Base-by-base conservation (phyloP, 2,888 invertebrate species). In the Cremastinae sp. region DNA sequence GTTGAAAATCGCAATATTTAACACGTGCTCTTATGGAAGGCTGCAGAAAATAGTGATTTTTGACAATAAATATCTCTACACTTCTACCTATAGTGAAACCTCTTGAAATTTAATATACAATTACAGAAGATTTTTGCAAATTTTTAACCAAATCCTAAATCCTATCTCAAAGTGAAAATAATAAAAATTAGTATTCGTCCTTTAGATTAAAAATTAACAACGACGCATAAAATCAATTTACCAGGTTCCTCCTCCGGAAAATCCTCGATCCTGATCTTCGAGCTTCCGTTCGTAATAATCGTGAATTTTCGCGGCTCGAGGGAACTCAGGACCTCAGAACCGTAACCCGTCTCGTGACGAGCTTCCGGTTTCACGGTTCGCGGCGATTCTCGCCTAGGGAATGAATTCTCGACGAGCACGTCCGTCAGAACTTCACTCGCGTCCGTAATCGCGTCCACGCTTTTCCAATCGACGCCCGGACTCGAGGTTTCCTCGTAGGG, bases 251-350 rank as follows among this genome's bases (percentile, higher is more conserved):
- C 49, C 18, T 65, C 10, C 7, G 64, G 7, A 5, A 77, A 47
- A 16, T 74, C 61, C 54, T 79, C 78, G 49, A 79, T 72, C 2
- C 64, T 41, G 14, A 75, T 78, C 7, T 70, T 71, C 3, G 79
- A 79, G 49, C 74, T 79, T n/a, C 74, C 78, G 1, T 45, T 51
- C 9, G 71, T 74, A n/a, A 59, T 69, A 16, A 79, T 75, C 7
- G 75, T 73, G 10, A 75, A 78, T 68, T 79, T 77, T 51, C 64
- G 41, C 0, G 71, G 62, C 28, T 41, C 28, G 3, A 47, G 12
- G 0, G 28, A 68, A 12, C 38, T 72, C 9, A 58, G 62, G 1
- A 73, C 43, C 53, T 68, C 36, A n/a, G n/a, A n/a, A 3, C 43
- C 12, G 0, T 22, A 36, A 18, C 36, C n/a, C 7, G 45, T 8